phyloP scores from a whole-genome alignment of 1,140 invertebrate genomes.

The Lucilia sericata region DNA sequence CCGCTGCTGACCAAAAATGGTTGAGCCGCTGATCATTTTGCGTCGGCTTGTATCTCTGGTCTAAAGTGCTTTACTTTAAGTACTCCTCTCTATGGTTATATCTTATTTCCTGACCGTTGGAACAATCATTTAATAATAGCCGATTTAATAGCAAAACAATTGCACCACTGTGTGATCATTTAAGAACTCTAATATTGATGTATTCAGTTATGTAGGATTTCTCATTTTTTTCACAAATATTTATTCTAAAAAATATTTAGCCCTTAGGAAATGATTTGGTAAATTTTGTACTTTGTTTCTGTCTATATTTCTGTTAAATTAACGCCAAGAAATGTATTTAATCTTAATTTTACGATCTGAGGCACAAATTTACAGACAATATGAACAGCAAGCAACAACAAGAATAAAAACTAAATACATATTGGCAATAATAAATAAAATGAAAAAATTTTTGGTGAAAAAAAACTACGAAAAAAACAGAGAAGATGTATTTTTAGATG shows the following conservation, averaged over 20 bases:
- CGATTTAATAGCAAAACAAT: no score
- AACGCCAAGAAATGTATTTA: constrained; percentile 28
- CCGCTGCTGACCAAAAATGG: no score
- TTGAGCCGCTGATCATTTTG: no score
- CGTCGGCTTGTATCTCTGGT: no score
- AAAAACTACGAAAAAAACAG: neutral
- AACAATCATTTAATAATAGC: no score
- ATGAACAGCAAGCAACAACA: neutral
- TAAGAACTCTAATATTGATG: no score
- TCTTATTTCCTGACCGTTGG: no score
- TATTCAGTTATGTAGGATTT: no score
- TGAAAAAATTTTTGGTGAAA: neutral
- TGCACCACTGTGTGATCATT: no score
- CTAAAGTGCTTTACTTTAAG: no score
- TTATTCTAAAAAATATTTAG: neutral
- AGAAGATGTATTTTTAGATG: constrained; percentile 40
- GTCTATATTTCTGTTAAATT: constrained; percentile 22
- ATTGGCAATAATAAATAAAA: neutral
- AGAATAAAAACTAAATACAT: constrained; percentile 1
- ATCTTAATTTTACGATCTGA: constrained; percentile 30
- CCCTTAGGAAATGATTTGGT: neutral
- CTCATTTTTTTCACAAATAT: neutral
- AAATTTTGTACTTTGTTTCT: neutral
- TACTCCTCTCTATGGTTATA: no score
- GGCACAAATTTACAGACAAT: constrained; percentile 23